Conservation (phyloP, 1,140 invertebrate species). For the Oreohelix idahoensis region DNA sequence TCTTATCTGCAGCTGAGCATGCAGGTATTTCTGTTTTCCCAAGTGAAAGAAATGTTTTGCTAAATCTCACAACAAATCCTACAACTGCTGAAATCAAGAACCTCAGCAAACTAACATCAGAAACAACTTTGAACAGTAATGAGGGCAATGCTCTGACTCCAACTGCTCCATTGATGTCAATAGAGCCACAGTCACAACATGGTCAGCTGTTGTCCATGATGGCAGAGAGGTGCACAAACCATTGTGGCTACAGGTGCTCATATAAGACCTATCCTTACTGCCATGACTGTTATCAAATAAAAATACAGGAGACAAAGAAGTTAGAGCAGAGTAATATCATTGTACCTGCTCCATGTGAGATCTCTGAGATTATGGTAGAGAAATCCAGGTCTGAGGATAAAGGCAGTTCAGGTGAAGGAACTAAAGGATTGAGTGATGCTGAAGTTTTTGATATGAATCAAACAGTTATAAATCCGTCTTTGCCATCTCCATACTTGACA, state of each 20-base stretch:
- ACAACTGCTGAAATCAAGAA: not conserved
- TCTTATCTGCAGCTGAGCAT: not conserved
- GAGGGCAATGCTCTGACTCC: not conserved
- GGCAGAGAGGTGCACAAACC: constrained; percentile 42
- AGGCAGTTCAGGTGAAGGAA: not conserved
- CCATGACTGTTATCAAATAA: constrained; percentile 50
- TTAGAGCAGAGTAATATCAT: not conserved
- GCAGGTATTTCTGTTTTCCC: not conserved
- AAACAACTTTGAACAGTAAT: not conserved
- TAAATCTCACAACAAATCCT: not conserved
- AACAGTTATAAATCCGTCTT: not conserved
- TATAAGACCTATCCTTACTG: constrained; percentile 61
- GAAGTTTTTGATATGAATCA: not conserved
- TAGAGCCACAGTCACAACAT: not conserved
- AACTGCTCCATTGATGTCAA: constrained; percentile 30
- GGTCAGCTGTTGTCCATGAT: constrained; percentile 48
- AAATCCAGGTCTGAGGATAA: not conserved
- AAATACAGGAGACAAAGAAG: not conserved
- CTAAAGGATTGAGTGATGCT: not conserved
- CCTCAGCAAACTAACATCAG: not conserved
- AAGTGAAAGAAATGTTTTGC: not conserved
- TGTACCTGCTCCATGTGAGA: too few relatives aligned
- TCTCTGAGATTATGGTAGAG: not conserved
- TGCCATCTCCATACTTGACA: not conserved
- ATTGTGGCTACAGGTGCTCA: constrained; percentile 59